These are phyloP conservation scores for Noctua janthe DNA, from an alignment of 2,888 invertebrate genomes.

Conservation along the genomic window DNA sequence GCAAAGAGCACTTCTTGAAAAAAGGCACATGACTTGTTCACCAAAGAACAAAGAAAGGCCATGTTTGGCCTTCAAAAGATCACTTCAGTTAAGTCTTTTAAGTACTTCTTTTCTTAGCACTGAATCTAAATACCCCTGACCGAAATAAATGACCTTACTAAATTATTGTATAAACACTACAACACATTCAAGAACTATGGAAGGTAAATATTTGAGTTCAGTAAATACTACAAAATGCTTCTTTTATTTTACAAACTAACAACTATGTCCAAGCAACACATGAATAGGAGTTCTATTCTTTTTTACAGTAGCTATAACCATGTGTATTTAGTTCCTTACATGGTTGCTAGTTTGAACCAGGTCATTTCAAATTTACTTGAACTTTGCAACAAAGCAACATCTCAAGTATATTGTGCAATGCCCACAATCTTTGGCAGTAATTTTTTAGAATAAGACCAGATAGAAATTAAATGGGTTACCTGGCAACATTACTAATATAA, in stretches of 20 bases:
- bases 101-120: constrained; percentile 60
- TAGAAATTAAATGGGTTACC: constrained; percentile 25
- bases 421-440: constrained; percentile 62
- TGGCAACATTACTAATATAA: constrained; percentile 71
- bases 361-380: constrained; percentile 23
- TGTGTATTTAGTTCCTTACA: constrained; percentile 3
- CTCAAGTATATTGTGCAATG: constrained; percentile 31
- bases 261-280: constrained; percentile 24
- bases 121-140: constrained; percentile 65
- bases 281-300: neutral
- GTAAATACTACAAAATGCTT: constrained; percentile 57
- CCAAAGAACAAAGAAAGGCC: constrained; percentile 35
- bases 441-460: constrained; percentile 47
- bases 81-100: constrained; percentile 59
- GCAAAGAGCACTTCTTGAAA: constrained; percentile 61
- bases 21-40: constrained; percentile 68
- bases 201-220: constrained; percentile 49
- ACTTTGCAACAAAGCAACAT: constrained; percentile 6
- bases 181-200: constrained; percentile 41
- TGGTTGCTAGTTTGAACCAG: constrained; percentile 17
- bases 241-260: constrained; percentile 35
- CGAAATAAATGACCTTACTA: constrained; percentile 66
- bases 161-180: constrained; percentile 50
- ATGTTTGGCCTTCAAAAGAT: constrained; percentile 56
- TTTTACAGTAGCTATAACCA: neutral